Evolutionary conservation across 1,140 invertebrate genomes (phyloP).

Genomic region (Calycopis cecrops): DNA sequence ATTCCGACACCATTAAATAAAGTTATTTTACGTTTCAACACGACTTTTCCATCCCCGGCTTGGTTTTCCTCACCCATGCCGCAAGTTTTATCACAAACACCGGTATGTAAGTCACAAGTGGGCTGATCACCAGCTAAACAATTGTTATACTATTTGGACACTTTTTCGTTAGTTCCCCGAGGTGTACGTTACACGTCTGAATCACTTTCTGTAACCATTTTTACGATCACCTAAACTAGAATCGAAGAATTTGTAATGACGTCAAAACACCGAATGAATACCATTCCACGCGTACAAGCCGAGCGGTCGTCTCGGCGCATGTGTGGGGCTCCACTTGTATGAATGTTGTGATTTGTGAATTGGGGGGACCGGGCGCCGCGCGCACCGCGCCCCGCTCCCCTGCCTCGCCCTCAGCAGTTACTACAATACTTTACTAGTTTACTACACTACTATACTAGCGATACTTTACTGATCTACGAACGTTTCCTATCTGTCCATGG

Average conservation of each 20-base stretch:
- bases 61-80: slow-evolving; percentile 68
- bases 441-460: no score
- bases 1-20: slow-evolving; percentile 91
- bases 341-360: slow-evolving; percentile 24
- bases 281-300: slow-evolving; percentile 30
- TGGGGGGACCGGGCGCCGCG: slow-evolving; percentile 17
- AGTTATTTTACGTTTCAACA: slow-evolving; percentile 88
- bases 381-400: background rate
- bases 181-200: slow-evolving; percentile 41
- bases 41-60: slow-evolving; percentile 73
- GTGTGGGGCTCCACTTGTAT: slow-evolving; percentile 28
- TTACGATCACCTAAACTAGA: slow-evolving; percentile 54
- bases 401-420: no score
- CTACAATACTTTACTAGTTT: no score
- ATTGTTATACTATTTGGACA: slow-evolving; percentile 14
- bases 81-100: slow-evolving; percentile 62
- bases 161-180: slow-evolving; percentile 8
- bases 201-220: slow-evolving; percentile 62
- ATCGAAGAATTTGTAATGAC: slow-evolving; percentile 38
- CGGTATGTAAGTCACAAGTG: slow-evolving; percentile 57
- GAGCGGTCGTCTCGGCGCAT: slow-evolving; percentile 47
- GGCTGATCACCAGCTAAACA: slow-evolving; percentile 23
- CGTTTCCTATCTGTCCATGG: no score
- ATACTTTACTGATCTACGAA: no score
- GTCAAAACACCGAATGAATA: slow-evolving; percentile 35